Conservation (phyloP, 2,797 vertebrate genomes). For the Urophycis tenuis region DNA sequence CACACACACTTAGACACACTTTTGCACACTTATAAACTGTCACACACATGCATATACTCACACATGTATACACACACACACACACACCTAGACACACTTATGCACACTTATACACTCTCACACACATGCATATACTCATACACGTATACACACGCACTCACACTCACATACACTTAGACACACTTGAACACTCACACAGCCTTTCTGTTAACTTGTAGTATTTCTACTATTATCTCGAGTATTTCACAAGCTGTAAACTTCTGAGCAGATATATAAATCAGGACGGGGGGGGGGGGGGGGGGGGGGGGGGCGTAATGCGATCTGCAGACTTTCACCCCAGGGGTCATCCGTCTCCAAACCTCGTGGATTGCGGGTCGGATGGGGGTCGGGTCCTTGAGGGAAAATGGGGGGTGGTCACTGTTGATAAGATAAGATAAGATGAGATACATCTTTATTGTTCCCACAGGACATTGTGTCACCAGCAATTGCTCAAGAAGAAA, state of each 20-base stretch:
- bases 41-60: too few species aligned
- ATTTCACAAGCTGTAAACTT: slow-evolving; percentile 71
- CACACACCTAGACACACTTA: too few species aligned
- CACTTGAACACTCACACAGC: neutral
- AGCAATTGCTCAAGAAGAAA: neutral
- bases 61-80: neutral
- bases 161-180: too few species aligned
- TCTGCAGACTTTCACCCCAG: slow-evolving; percentile 59
- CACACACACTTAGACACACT: slow-evolving; percentile 1
- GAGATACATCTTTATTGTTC: neutral
- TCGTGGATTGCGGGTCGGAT: slow-evolving; percentile 11
- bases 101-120: too few species aligned
- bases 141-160: too few species aligned
- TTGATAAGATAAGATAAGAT: neutral
- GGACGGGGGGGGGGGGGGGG: slow-evolving; percentile 36
- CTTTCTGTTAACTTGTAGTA: slow-evolving; percentile 58
- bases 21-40: too few species aligned
- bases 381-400: slow-evolving; percentile 16
- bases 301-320: slow-evolving; percentile 37
- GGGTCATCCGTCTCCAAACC: slow-evolving; percentile 63
- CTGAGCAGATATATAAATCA: slow-evolving; percentile 69
- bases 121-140: too few species aligned
- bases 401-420: neutral
- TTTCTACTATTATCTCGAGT: slow-evolving; percentile 54
- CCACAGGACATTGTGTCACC: neutral